Conservation (phyloP, 1,140 invertebrate species). For the Drosophila suzukii region DNA sequence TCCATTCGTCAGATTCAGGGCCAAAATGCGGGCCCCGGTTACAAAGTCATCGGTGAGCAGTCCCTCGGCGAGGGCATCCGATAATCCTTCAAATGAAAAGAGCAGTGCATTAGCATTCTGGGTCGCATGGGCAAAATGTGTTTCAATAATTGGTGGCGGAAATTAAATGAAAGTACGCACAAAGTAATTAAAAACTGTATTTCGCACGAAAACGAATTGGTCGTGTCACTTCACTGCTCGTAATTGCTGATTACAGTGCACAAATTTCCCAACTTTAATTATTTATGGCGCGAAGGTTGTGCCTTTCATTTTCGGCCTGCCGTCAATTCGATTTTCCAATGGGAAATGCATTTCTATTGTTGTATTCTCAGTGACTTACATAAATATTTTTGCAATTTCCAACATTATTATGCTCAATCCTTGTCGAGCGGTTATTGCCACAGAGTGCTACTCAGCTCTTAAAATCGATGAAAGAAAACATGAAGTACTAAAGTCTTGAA, state of each 20-base stretch:
- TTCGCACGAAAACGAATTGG: conserved; percentile 28
- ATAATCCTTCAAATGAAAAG: conserved; percentile 83
- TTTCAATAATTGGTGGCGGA: conserved; percentile 34
- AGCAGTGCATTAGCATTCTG: conserved; percentile 4
- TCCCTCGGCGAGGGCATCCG: conserved; percentile 87
- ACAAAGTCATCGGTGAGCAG: conserved; percentile 86
- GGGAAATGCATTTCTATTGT: conserved; percentile 23
- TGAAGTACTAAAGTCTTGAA: too few species aligned
- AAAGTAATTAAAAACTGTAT: conserved; percentile 36
- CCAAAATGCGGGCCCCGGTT: conserved; percentile 86
- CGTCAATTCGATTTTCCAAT: neutral
- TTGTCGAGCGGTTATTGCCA: neutral
- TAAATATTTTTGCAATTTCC: conserved; percentile 8
- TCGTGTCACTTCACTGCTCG: conserved; percentile 24
- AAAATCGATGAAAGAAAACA: neutral
- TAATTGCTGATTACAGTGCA: conserved; percentile 20
- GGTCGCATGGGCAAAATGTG: conserved; percentile 7
- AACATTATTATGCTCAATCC: neutral
- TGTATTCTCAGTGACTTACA: conserved; percentile 9
- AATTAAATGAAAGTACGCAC: conserved; percentile 35
- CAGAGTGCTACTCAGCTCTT: neutral
- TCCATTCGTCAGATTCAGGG: conserved; percentile 87
- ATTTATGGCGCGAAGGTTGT: conserved; percentile 23
- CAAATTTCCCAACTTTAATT: conserved; percentile 34
- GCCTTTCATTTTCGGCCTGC: conserved; percentile 6